Percentiles rank a stretch among this genome's conserved stretches.
Evolutionary conservation across 2,888 invertebrate genomes (phyloP).

Genomic region (Agapostemon virescens): DNA sequence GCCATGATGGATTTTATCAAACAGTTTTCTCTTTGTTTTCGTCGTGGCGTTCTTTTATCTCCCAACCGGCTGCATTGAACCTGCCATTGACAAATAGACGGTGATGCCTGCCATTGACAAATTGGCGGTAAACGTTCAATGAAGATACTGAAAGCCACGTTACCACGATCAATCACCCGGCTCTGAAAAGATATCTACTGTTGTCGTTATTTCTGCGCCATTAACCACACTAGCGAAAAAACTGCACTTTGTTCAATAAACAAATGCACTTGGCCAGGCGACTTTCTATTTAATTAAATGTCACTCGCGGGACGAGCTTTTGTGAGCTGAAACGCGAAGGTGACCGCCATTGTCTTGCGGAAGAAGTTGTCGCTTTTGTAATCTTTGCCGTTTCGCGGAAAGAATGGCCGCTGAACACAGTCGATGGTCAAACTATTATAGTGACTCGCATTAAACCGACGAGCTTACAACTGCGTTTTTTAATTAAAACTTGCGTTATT

Average conservation of each 20-base stretch:
- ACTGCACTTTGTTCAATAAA: not conserved
- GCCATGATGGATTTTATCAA: constrained; percentile 30
- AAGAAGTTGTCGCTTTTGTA: not conserved
- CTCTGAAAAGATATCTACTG: constrained; percentile 11
- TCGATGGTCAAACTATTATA: not conserved
- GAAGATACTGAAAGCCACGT: constrained; percentile 23
- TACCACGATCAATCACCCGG: constrained; percentile 26
- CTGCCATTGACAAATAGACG: constrained; percentile 49
- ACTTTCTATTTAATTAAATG: not conserved
- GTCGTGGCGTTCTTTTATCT: constrained; percentile 16
- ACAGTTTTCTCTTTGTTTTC: constrained; percentile 21
- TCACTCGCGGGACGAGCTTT: not conserved
- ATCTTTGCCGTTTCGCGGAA: not conserved
- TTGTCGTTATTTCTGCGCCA: not conserved
- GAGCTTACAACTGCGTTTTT: no score
- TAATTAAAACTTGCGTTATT: no score
- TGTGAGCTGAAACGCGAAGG: not conserved
- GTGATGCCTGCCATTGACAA: constrained; percentile 45
- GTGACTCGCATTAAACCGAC: no score
- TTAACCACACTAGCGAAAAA: not conserved
- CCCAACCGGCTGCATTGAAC: constrained; percentile 15
- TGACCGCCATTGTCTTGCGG: not conserved
- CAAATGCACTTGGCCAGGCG: not conserved
- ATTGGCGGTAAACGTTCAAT: constrained; percentile 35
- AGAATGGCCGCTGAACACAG: not conserved